These are phyloP conservation scores for Goniozus legneri DNA, from an alignment of 1,140 invertebrate genomes.

Conservation along the genomic window DNA sequence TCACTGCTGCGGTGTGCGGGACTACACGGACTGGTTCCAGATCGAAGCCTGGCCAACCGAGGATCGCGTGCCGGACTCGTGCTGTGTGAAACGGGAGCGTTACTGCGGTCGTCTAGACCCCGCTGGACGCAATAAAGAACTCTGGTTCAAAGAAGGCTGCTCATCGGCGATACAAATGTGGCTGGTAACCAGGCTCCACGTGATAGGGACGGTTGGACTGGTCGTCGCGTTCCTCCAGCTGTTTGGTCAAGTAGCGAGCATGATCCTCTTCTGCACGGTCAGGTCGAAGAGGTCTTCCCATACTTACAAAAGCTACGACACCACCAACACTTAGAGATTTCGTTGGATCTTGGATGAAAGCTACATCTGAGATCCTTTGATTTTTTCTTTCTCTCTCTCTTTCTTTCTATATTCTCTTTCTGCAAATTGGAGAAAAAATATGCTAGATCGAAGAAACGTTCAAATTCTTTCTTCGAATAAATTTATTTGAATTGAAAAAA, in stretches of 20 bases:
- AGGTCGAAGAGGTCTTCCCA: conserved; percentile 67
- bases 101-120: conserved; percentile 44
- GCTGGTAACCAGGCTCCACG: conserved; percentile 66
- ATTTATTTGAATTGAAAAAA: no score
- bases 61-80: conserved; percentile 74
- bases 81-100: conserved; percentile 63
- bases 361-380: conserved; percentile 23
- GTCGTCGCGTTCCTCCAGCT: conserved; percentile 68
- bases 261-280: conserved; percentile 74
- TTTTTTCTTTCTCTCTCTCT: not conserved
- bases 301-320: conserved; percentile 67
- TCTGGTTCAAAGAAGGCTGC: conserved; percentile 69
- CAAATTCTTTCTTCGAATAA: no score
- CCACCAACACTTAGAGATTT: conserved; percentile 54
- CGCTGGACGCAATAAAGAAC: conserved; percentile 56
- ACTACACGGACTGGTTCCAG: conserved; percentile 80
- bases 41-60: conserved; percentile 74
- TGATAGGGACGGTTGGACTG: conserved; percentile 68
- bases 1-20: conserved; percentile 80
- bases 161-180: conserved; percentile 65
- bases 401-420: no score
- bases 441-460: no score
- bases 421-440: no score
- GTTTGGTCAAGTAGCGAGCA: conserved; percentile 71
- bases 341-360: conserved; percentile 50